phyloP scores from a whole-genome alignment of 2,113 vertebrate genomes.

The Camelus bactrianus region DNA sequence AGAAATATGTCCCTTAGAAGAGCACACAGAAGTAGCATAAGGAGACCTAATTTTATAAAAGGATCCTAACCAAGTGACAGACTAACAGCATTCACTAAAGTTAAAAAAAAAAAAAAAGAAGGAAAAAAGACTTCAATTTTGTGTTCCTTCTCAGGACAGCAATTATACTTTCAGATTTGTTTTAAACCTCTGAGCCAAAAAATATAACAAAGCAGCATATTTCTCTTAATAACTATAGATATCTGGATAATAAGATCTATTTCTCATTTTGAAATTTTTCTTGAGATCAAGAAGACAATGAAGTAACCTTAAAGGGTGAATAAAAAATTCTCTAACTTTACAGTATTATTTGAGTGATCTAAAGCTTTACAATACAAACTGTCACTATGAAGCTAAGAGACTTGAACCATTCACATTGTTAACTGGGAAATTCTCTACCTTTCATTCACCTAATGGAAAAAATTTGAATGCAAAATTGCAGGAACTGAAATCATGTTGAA shows the following conservation, averaged over 20 bases:
- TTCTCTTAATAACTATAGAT: background rate
- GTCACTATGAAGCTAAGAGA: background rate
- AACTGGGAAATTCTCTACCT: background rate
- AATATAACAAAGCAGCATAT: background rate
- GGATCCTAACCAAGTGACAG: background rate
- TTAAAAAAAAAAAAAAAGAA: background rate
- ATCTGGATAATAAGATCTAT: background rate
- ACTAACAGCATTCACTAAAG: background rate
- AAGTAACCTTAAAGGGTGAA: background rate
- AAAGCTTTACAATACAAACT: background rate
- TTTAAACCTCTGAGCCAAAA: background rate
- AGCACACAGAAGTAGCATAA: background rate
- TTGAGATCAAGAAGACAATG: background rate
- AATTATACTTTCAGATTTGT: background rate
- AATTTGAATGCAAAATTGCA: background rate
- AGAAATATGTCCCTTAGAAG: background rate
- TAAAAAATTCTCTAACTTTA: background rate
- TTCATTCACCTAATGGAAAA: background rate
- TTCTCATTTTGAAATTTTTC: constrained; percentile 12
- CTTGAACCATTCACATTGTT: background rate
- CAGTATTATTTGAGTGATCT: background rate
- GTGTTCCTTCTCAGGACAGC: background rate
- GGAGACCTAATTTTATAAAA: background rate
- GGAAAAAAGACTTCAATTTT: background rate
- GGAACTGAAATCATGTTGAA: constrained; percentile 32